phyloP scores from a whole-genome alignment of 2,113 vertebrate species.

The Eolophus roseicapilla region DNA sequence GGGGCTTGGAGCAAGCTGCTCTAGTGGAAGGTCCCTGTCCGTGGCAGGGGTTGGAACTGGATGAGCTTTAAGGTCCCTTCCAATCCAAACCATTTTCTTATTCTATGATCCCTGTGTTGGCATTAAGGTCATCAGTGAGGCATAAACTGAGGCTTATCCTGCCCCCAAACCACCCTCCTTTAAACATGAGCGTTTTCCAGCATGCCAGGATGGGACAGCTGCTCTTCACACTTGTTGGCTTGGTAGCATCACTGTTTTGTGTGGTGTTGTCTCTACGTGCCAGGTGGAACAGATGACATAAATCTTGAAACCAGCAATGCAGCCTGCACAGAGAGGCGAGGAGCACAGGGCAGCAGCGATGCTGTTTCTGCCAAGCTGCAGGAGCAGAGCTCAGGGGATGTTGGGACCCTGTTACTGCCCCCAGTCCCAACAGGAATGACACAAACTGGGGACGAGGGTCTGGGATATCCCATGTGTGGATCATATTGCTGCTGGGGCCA shows the following conservation, averaged over 20 bases:
- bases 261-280: neutral
- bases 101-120: neutral
- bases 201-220: neutral
- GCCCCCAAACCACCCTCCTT: neutral
- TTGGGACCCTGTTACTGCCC: neutral
- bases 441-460: neutral
- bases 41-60: rapidly evolving
- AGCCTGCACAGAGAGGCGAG: no score
- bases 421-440: neutral
- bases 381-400: neutral
- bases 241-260: neutral
- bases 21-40: neutral
- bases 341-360: neutral
- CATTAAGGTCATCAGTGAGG: neutral
- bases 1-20: neutral
- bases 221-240: neutral
- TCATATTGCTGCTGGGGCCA: neutral
- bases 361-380: neutral
- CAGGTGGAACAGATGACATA: neutral
- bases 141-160: neutral
- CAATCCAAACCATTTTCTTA: neutral
- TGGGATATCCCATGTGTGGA: neutral
- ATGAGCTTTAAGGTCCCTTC: neutral
- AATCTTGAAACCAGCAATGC: neutral
- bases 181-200: neutral